A percentile compares a stretch with the other conserved stretches of the same genome.
These are phyloP conservation scores for Nixonia krombeini DNA, from an alignment of 1,140 invertebrate genomes.

Conservation along the genomic window DNA sequence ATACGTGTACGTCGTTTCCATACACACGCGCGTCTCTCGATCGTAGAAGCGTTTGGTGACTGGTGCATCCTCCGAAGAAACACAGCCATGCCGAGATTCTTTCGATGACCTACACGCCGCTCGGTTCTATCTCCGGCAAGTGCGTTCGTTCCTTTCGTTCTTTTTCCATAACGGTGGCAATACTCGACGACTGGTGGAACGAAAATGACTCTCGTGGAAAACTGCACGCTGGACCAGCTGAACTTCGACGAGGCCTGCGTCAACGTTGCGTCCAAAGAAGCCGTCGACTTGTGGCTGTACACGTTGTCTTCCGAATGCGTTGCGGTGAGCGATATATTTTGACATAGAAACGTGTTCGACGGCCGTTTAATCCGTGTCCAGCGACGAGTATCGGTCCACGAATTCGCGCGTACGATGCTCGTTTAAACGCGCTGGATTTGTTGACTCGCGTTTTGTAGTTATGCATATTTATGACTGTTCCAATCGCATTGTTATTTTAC, in stretches of 20 bases:
- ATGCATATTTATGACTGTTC: too few relatives aligned
- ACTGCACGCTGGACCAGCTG: slow-evolving; percentile 59
- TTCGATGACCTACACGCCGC: slow-evolving; percentile 31
- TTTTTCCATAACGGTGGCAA: slow-evolving; percentile 5
- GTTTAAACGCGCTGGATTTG: not conserved
- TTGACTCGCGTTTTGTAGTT: not conserved
- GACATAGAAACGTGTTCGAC: not conserved
- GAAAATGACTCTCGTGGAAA: slow-evolving; percentile 35
- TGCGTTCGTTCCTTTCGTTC: slow-evolving; percentile 15
- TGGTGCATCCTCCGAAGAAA: too few relatives aligned
- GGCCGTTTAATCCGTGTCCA: not conserved
- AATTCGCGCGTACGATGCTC: not conserved
- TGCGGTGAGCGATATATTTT: slow-evolving; percentile 68
- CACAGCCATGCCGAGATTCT: slow-evolving; percentile 25
- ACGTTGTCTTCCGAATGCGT: slow-evolving; percentile 75
- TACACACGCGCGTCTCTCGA: too few relatives aligned
- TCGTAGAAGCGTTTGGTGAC: too few relatives aligned
- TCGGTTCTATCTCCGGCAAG: slow-evolving; percentile 22
- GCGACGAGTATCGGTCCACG: too few relatives aligned
- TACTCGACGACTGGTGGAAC: too few relatives aligned
- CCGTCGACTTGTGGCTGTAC: slow-evolving; percentile 69
- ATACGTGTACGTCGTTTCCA: too few relatives aligned
- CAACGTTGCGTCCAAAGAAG: slow-evolving; percentile 7
- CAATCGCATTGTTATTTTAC: too few relatives aligned
- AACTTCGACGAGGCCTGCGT: slow-evolving; percentile 75